phyloP scores from a whole-genome alignment of 2,797 vertebrate species.

The Cephalopachus bancanus region DNA sequence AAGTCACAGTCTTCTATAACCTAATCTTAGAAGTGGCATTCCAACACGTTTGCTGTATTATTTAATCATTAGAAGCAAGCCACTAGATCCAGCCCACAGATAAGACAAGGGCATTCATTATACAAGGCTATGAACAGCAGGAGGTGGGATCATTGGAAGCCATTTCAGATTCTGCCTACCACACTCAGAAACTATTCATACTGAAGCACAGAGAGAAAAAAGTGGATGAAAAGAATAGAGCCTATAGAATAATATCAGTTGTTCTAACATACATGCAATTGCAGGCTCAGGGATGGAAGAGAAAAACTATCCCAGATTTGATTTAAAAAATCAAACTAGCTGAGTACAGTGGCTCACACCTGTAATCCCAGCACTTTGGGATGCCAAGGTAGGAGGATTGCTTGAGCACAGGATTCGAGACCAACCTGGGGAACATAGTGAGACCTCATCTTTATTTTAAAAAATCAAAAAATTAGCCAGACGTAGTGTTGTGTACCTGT shows the following conservation, averaged over 20 bases:
- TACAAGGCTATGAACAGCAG: not conserved
- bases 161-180: slow-evolving; percentile 26
- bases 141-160: not conserved
- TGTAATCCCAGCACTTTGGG: too few relatives aligned
- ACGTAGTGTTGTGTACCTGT: too few relatives aligned
- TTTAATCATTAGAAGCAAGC: not conserved
- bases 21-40: slow-evolving; percentile 22
- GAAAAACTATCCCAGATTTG: slow-evolving; percentile 11
- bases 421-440: too few relatives aligned
- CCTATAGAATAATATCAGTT: not conserved
- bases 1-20: not conserved
- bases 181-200: not conserved
- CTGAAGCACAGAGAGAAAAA: not conserved
- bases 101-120: not conserved
- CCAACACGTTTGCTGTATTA: not conserved
- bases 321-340: slow-evolving; percentile 38
- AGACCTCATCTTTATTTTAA: too few relatives aligned
- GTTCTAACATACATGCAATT: not conserved
- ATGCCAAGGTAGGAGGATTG: too few relatives aligned
- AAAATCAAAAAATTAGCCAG: too few relatives aligned
- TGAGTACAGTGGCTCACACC: too few relatives aligned
- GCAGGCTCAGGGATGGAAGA: not conserved
- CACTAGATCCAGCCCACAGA: not conserved
- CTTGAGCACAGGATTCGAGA: too few relatives aligned
- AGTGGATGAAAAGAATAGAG: not conserved